phyloP scores from a whole-genome alignment of 2,113 vertebrate species.

The Urocitellus parryii region DNA sequence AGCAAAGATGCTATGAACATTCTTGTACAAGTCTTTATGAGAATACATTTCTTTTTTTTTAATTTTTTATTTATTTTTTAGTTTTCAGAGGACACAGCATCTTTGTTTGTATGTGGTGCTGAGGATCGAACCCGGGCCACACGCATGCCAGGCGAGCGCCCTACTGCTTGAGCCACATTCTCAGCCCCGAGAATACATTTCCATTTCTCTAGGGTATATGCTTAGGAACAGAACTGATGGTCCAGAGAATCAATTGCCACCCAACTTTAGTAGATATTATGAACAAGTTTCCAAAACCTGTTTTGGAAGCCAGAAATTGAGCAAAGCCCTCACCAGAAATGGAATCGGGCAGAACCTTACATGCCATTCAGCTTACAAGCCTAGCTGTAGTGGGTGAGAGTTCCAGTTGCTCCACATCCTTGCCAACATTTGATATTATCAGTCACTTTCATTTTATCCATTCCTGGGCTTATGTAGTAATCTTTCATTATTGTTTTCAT shows the following conservation, averaged over 20 bases:
- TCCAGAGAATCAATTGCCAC: background rate
- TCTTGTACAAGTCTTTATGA: background rate
- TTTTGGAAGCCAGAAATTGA: too few species aligned
- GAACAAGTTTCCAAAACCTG: background rate
- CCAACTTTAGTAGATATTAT: background rate
- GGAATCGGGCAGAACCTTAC: too few species aligned
- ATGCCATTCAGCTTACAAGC: background rate
- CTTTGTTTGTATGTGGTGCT: too few species aligned
- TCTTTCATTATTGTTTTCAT: background rate
- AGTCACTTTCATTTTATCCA: background rate
- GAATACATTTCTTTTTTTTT: background rate
- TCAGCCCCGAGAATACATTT: background rate
- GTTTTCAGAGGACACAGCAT: too few species aligned
- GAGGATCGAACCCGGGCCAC: too few species aligned
- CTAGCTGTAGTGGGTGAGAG: background rate
- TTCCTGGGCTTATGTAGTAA: background rate
- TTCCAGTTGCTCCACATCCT: background rate
- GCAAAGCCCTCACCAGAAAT: too few species aligned
- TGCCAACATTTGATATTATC: background rate
- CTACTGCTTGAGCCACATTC: too few species aligned
- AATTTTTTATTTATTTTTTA: too few species aligned
- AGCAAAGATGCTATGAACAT: background rate
- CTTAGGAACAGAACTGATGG: background rate
- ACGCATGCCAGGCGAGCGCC: too few species aligned
- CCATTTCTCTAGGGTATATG: background rate